A percentile compares a stretch with the other conserved stretches of the same genome.
phyloP scores from a whole-genome alignment of 2,888 invertebrate species.

The Drosophila emarginata region DNA sequence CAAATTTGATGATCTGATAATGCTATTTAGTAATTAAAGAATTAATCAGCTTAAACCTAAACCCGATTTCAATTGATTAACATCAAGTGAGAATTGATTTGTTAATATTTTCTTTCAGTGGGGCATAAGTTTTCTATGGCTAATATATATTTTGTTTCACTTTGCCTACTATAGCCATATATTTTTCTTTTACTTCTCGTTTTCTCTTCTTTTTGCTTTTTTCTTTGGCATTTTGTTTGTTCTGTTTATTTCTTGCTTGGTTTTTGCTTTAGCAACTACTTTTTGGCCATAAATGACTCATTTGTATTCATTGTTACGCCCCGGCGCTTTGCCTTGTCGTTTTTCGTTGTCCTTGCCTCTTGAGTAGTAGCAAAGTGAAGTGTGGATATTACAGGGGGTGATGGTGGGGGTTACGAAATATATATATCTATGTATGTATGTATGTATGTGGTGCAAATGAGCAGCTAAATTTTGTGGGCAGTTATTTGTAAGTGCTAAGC shows the following conservation, averaged over 20 bases:
- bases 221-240: constrained; percentile 17
- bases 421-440: too few species aligned
- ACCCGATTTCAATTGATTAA: neutral
- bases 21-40: too few species aligned
- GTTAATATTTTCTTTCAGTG: neutral
- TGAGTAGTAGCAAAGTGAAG: neutral
- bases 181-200: neutral
- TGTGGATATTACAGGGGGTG: too few species aligned
- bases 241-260: constrained; percentile 26
- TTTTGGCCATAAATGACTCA: constrained; percentile 67
- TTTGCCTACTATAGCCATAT: neutral
- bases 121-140: too few species aligned
- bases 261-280: constrained; percentile 30
- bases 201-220: neutral
- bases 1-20: too few species aligned
- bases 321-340: constrained; percentile 46
- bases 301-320: constrained; percentile 69
- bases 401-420: too few species aligned
- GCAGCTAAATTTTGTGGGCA: constrained; percentile 35
- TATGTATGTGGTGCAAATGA: constrained; percentile 36
- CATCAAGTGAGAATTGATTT: neutral
- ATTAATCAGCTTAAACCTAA: neutral
- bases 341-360: constrained; percentile 19
- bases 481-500: constrained; percentile 24
- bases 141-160: neutral